A percentile compares a stretch with the other conserved stretches of the same genome.
phyloP scores from a whole-genome alignment of 2,888 invertebrate species.

The Cheilosia scutellata region DNA sequence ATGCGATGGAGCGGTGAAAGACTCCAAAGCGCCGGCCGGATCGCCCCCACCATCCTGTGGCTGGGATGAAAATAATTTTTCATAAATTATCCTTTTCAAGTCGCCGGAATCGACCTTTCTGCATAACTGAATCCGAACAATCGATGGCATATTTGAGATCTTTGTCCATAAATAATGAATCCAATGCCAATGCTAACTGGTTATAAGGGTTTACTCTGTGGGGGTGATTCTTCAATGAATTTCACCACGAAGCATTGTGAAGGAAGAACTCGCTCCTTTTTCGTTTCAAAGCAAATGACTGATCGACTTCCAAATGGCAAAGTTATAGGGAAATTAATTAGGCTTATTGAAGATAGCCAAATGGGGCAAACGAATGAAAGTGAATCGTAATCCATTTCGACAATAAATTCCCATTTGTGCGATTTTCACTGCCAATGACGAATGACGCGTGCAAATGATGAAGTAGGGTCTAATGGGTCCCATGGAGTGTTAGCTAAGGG shows the following conservation, averaged over 20 bases:
- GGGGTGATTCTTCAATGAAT: conserved; percentile 54
- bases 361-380: conserved; percentile 34
- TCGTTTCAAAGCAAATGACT: conserved; percentile 46
- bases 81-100: conserved; percentile 72
- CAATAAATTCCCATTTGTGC: conserved; percentile 40
- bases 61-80: conserved; percentile 55
- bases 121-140: conserved; percentile 54
- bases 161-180: conserved; percentile 38
- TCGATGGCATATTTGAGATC: conserved; percentile 52
- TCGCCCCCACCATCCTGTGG: not conserved
- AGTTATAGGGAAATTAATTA: conserved; percentile 58
- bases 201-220: conserved; percentile 9
- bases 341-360: conserved; percentile 44
- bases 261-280: conserved; percentile 1
- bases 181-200: conserved; percentile 4
- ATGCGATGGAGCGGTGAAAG: conserved; percentile 40
- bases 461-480: conserved; percentile 14
- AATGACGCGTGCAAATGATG: conserved; percentile 6
- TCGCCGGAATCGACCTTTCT: conserved; percentile 42
- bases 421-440: conserved; percentile 26
- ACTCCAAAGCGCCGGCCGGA: not conserved
- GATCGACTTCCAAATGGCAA: conserved; percentile 66
- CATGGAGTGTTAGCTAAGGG: not conserved
- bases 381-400: conserved; percentile 42
- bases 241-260: conserved; percentile 10